Evolutionary conservation across 2,797 vertebrate species (phyloP).

Genomic region (Sebastes oblongus): DNA sequence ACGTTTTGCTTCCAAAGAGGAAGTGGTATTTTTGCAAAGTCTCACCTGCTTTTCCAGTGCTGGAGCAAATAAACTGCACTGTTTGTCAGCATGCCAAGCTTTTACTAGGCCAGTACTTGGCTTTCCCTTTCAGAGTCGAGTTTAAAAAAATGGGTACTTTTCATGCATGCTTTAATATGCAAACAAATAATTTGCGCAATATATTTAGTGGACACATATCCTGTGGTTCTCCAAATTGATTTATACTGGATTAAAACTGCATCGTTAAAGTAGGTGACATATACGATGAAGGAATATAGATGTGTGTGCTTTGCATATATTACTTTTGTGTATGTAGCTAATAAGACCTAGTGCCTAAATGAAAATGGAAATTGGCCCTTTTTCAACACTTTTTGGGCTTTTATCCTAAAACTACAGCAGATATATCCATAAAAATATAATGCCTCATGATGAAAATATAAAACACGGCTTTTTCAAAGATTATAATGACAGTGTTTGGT

Average conservation of each 20-base stretch:
- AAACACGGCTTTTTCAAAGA: neutral
- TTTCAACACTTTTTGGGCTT: neutral
- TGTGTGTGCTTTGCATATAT: neutral
- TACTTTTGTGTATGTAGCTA: neutral
- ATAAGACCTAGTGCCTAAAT: neutral
- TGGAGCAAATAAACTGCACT: conserved; percentile 58
- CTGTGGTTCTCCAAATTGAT: neutral
- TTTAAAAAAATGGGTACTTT: conserved; percentile 50
- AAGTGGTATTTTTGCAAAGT: conserved; percentile 51
- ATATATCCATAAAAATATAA: neutral
- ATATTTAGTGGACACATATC: conserved; percentile 20
- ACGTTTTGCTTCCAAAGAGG: conserved; percentile 34
- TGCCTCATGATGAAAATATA: no score
- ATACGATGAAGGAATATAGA: neutral
- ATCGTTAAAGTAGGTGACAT: neutral
- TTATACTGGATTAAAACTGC: neutral
- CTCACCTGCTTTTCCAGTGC: conserved; percentile 59
- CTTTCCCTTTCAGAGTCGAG: conserved; percentile 38
- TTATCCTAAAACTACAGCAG: neutral
- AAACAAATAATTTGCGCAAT: conserved; percentile 54
- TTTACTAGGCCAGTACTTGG: conserved; percentile 43
- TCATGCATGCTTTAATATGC: conserved; percentile 51
- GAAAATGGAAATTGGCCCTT: neutral
- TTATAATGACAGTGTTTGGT: neutral
- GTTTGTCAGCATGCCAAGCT: conserved; percentile 55